Evolutionary conservation across 1,140 invertebrate genomes (phyloP).

Genomic region (Ectropis grisescens): DNA sequence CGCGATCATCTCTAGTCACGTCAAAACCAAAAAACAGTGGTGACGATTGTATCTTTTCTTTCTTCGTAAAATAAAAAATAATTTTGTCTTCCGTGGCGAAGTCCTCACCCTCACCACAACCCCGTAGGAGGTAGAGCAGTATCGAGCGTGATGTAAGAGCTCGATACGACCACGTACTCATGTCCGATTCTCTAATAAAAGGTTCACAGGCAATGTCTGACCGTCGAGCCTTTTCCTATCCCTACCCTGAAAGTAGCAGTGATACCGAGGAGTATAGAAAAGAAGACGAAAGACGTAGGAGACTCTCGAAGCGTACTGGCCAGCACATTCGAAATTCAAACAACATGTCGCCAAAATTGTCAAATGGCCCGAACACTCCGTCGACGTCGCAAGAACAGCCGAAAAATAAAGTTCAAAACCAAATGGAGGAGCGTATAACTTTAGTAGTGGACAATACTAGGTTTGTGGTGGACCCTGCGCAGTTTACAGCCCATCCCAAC

Average conservation of each 20-base stretch:
- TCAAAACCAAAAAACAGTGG: too few relatives aligned
- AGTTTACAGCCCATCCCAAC: constrained; percentile 92
- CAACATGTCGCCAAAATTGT: constrained; percentile 43
- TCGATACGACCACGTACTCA: constrained; percentile 39
- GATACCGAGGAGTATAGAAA: constrained; percentile 59
- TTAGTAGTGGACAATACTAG: constrained; percentile 95
- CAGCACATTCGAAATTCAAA: too few relatives aligned
- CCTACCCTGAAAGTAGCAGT: constrained; percentile 58
- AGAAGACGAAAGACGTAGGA: constrained; percentile 50
- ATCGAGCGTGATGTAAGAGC: constrained; percentile 52
- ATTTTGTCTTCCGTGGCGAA: too few relatives aligned
- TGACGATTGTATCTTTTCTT: too few relatives aligned
- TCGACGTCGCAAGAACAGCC: constrained; percentile 47
- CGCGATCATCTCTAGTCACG: too few relatives aligned
- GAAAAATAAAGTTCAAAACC: too few relatives aligned
- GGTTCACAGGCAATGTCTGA: constrained; percentile 56
- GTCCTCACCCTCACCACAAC: too few relatives aligned
- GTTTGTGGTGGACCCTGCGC: constrained; percentile 90
- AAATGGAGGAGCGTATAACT: constrained; percentile 84
- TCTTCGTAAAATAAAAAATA: too few relatives aligned
- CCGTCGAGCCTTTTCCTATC: constrained; percentile 39
- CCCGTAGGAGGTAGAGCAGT: too few relatives aligned
- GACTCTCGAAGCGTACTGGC: constrained; percentile 50
- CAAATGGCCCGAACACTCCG: constrained; percentile 32
- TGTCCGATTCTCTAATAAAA: constrained; percentile 49